phyloP scores from a whole-genome alignment of 2,888 invertebrate species.

The Seira ritae region DNA sequence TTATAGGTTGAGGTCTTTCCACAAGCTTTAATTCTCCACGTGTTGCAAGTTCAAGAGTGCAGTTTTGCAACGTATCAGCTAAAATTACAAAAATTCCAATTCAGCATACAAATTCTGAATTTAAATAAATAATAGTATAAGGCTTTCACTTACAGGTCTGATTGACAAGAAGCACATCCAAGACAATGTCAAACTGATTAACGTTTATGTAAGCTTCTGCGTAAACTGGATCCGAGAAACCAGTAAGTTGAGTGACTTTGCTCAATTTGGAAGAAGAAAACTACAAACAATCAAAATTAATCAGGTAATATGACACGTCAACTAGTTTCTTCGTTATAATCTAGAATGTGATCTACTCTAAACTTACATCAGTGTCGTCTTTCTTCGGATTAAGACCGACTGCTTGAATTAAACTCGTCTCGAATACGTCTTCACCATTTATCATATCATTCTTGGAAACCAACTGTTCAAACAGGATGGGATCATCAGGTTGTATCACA shows the following conservation, averaged over 20 bases:
- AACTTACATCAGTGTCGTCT: slow-evolving; percentile 76
- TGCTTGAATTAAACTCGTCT: slow-evolving; percentile 93
- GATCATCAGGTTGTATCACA: slow-evolving; percentile 89
- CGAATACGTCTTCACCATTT: slow-evolving; percentile 89
- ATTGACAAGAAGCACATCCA: slow-evolving; percentile 98
- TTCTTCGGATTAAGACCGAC: slow-evolving; percentile 81
- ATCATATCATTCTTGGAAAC: slow-evolving; percentile 82
- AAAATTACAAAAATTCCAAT: slow-evolving; percentile 2
- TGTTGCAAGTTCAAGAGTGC: slow-evolving; percentile 97
- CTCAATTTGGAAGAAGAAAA: slow-evolving; percentile 79
- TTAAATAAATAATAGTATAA: not conserved
- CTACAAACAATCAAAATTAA: slow-evolving; percentile 32
- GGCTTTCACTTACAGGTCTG: slow-evolving; percentile 85
- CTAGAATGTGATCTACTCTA: too few relatives aligned
- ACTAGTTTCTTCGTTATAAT: too few relatives aligned
- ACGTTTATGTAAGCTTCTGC: slow-evolving; percentile 99
- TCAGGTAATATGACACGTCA: not conserved
- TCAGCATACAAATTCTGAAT: not conserved
- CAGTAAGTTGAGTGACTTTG: slow-evolving; percentile 95
- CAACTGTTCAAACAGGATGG: slow-evolving; percentile 88
- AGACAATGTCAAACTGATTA: slow-evolving; percentile 98
- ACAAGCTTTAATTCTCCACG: slow-evolving; percentile 98
- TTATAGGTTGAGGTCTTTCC: slow-evolving; percentile 96
- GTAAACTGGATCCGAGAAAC: slow-evolving; percentile 99
- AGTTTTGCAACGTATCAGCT: slow-evolving; percentile 97